A percentile compares a stretch with the other conserved stretches of the same genome.
Conservation (phyloP, 2,888 invertebrate species). For the Oxycera nigricornis region DNA sequence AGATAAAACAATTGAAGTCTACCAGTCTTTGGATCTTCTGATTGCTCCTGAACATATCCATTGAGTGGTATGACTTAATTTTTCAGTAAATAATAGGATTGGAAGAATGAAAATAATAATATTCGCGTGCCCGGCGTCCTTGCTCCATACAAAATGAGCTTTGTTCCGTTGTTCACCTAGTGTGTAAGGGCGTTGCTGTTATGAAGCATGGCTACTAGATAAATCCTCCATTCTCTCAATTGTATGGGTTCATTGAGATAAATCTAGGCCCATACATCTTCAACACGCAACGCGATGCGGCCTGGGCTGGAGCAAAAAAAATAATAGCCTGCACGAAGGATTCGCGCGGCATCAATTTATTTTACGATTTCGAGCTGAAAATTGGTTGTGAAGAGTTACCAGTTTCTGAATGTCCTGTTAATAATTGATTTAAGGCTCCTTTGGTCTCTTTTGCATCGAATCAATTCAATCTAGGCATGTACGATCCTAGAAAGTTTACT, state of each 20-base stretch:
- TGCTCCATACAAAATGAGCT: too few species aligned
- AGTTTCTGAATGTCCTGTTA: not conserved
- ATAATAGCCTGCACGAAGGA: not conserved
- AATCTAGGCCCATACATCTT: constrained; percentile 14
- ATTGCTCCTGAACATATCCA: too few species aligned
- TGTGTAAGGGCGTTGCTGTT: too few species aligned
- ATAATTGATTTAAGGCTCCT: not conserved
- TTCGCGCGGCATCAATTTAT: constrained; percentile 23
- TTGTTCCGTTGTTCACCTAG: too few species aligned
- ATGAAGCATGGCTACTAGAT: too few species aligned
- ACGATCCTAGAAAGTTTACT: too few species aligned
- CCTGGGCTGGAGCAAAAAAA: not conserved
- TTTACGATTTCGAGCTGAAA: not conserved
- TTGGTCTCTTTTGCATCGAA: not conserved
- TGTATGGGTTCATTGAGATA: constrained; percentile 25
- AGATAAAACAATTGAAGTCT: too few species aligned
- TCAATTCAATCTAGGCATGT: not conserved
- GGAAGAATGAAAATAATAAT: too few species aligned
- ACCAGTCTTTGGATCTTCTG: too few species aligned
- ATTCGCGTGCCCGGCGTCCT: too few species aligned
- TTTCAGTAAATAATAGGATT: too few species aligned
- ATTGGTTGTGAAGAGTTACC: not conserved
- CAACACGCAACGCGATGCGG: not conserved
- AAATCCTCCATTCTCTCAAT: not conserved
- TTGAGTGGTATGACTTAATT: too few species aligned